Conservation (phyloP, 2,113 vertebrate genomes). For the Trematocara zebra region DNA sequence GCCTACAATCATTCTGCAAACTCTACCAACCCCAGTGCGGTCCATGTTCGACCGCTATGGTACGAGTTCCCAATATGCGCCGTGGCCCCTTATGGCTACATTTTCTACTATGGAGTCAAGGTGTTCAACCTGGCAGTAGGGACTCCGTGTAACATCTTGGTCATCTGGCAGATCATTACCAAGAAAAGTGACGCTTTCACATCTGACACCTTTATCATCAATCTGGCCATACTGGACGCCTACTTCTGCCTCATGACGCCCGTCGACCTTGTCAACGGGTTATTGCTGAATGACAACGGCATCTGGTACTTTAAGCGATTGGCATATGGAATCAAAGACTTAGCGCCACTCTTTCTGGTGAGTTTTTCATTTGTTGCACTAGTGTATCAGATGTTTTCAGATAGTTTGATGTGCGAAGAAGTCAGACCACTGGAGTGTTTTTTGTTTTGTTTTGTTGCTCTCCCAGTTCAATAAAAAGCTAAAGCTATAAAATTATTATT, state of each 20-base stretch:
- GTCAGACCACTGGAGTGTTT: not conserved
- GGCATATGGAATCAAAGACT: conserved; percentile 68
- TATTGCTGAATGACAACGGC: conserved; percentile 30
- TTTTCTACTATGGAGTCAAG: conserved; percentile 70
- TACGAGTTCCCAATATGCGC: conserved; percentile 56
- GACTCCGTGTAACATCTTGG: conserved; percentile 61
- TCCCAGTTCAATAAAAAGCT: not conserved
- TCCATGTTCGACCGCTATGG: conserved; percentile 34
- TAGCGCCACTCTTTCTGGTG: conserved; percentile 64
- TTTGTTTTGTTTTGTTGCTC: not conserved
- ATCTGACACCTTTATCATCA: conserved; percentile 70
- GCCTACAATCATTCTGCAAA: not conserved
- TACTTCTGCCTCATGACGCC: conserved; percentile 71
- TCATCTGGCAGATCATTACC: conserved; percentile 64
- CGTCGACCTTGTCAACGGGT: conserved; percentile 58
- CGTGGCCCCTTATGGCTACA: conserved; percentile 50
- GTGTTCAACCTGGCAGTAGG: conserved; percentile 67
- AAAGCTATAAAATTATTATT: not conserved
- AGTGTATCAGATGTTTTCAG: not conserved
- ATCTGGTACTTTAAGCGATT: conserved; percentile 66
- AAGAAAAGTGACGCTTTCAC: conserved; percentile 59
- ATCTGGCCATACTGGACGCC: conserved; percentile 64
- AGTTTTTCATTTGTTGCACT: not conserved
- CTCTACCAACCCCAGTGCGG: not conserved
- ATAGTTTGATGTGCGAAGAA: not conserved